These are phyloP conservation scores for Oreochromis niloticus DNA, from an alignment of 2,113 vertebrate species.

Conservation along the genomic window DNA sequence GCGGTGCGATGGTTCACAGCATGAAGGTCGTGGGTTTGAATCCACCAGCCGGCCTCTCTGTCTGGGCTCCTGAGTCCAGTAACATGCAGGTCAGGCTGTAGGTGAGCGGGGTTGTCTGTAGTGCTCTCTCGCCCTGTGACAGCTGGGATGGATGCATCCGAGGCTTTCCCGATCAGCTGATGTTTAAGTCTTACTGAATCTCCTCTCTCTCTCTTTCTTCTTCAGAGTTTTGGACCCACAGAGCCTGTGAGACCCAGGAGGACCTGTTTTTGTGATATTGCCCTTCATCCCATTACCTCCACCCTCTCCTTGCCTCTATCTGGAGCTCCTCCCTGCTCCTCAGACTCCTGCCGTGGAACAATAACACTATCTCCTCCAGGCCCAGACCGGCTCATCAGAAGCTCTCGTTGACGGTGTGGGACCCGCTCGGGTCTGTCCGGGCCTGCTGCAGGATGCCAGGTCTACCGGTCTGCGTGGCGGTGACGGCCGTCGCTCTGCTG, in stretches of 20 bases:
- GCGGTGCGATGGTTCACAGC: neutral
- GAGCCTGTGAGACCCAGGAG: constrained; percentile 51
- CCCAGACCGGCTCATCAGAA: neutral
- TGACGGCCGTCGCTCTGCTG: constrained; percentile 39
- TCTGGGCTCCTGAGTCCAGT: neutral
- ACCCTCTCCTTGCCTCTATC: neutral
- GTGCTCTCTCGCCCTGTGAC: neutral
- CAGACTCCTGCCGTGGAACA: neutral
- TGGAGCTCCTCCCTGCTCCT: neutral
- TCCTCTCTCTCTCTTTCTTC: rapidly evolving
- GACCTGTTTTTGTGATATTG: constrained; percentile 36
- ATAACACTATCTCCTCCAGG: neutral
- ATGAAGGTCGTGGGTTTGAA: neutral
- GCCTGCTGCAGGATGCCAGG: constrained; percentile 51
- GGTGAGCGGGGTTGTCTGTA: neutral
- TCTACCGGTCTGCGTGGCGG: constrained; percentile 12
- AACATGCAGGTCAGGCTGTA: neutral
- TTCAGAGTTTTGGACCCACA: constrained; percentile 53
- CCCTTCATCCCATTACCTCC: neutral
- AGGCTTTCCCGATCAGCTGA: neutral
- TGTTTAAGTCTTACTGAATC: neutral
- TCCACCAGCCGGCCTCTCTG: neutral
- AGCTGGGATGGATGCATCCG: neutral
- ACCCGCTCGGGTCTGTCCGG: neutral
- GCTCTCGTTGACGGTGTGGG: neutral